Evolutionary conservation across 2,797 vertebrate species (phyloP), one percentile per base, ranked within the genome.

Genomic region (Apodemus agrarius): DNA sequence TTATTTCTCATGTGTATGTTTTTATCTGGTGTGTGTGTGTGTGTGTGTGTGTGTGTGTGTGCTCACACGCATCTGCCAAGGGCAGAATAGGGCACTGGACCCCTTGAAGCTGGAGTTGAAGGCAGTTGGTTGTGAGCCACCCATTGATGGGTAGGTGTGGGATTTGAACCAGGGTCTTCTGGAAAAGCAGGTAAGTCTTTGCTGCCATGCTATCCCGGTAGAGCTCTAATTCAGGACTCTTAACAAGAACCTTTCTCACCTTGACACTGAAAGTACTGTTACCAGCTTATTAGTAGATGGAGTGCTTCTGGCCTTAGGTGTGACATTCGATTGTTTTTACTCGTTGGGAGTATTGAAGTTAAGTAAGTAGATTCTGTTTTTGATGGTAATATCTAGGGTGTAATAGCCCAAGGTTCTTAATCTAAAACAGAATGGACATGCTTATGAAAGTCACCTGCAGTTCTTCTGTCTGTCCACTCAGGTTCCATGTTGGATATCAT

Each of bases 401-500:
- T 49, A 89, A 57, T 40, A 43, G 81, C 40, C 76, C 78, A 63
- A 43, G n/a, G 4, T 16, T 46, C 31, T 59, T 86, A 31, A 81
- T 89, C 22, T 81, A 61, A 89, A 92, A 75, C 22, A 8, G 81
- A 85, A 37, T 34, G 72, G 76, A 78, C 59, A 52, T 72, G 14
- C 46, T 75, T 80, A 59, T 16, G 13, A 63, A 54, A 67, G 43
- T 11, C 49, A 17, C 16, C 29, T 92, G 80, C 7, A 61, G 16
- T 57, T 93, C 54, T 96, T 94, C 61, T 95, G 54, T 95, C 69
- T 96, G 37, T 84, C 91, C 96, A 91, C 97, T 52, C 96, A 99
- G 99, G 99, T 96, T 99, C 99, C 40, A 99, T 99, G 99, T 98
- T 99, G 99, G 99, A 99, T 98, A 99, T 99, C 98, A 99, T 99